These are phyloP conservation scores for Hydractinia echinata DNA, from an alignment of 30 jellyfish, hydroid and myxozoan species.

Conservation along the genomic window DNA sequence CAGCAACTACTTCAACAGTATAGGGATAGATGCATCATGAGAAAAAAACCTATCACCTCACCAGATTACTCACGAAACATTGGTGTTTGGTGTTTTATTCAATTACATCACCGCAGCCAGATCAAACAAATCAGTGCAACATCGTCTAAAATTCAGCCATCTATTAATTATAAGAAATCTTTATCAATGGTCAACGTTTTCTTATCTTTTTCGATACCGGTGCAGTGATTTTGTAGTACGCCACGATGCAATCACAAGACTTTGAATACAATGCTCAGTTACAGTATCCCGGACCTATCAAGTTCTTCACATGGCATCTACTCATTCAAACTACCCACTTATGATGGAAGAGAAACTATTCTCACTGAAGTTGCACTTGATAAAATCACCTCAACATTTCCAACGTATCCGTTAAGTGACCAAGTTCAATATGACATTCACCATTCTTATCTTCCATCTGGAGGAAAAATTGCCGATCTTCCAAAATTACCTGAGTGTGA, in stretches of 20 bases:
- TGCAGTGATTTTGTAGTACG: conserved; percentile 1
- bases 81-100: no score
- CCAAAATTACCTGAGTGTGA: conserved; percentile 1
- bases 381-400: neutral
- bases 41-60: neutral
- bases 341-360: neutral
- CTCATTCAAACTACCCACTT: neutral
- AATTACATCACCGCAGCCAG: no score
- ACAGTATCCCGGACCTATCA: conserved; percentile 3
- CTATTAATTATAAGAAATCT: neutral
- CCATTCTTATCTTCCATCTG: neutral
- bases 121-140: no score
- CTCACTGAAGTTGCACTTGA: neutral
- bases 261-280: conserved; percentile 3
- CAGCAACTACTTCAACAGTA: neutral
- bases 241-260: conserved; percentile 4
- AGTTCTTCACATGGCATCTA: neutral
- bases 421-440: neutral
- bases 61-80: neutral
- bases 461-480: neutral
- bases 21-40: neutral
- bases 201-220: neutral
- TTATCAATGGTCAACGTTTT: neutral
- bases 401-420: neutral
- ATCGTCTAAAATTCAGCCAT: neutral